Evolutionary conservation across 2,113 vertebrate species (phyloP).

Genomic region (human (Homo sapiens)): DNA sequence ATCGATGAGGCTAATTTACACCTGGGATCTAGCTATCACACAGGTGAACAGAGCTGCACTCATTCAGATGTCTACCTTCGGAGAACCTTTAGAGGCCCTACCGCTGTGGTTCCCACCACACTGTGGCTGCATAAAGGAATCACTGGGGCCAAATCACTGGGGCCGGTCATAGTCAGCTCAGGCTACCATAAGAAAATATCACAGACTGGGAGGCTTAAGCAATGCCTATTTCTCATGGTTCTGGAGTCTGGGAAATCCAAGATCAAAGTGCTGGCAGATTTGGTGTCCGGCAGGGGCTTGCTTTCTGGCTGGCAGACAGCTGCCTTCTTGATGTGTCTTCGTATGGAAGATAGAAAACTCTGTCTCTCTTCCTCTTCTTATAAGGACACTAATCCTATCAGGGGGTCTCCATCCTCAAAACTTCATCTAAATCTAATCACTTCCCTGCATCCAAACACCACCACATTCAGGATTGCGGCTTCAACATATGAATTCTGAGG

Average conservation of each 20-base stretch:
- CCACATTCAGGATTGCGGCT: neutral
- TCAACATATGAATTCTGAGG: neutral
- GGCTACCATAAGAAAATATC: neutral
- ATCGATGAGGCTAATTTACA: neutral
- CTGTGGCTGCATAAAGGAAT: neutral
- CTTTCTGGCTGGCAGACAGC: neutral
- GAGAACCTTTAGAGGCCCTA: neutral
- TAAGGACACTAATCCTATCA: neutral
- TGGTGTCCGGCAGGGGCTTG: neutral
- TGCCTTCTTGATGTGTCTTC: neutral
- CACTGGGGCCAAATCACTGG: too few species aligned
- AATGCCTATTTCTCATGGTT: neutral
- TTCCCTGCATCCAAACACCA: neutral
- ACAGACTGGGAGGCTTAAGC: neutral
- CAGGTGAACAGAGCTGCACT: neutral
- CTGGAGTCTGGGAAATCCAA: neutral
- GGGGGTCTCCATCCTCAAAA: neutral
- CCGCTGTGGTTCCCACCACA: neutral
- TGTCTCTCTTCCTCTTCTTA: neutral
- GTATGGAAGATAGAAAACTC: neutral
- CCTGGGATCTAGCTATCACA: neutral
- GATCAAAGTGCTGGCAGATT: neutral
- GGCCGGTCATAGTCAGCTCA: neutral
- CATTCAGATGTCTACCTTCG: neutral
- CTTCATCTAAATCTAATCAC: neutral